Percentiles rank a stretch among this genome's conserved stretches.
These are phyloP conservation scores for Ochropleura leucogaster DNA, from an alignment of 2,888 invertebrate species.

Conservation along the genomic window DNA sequence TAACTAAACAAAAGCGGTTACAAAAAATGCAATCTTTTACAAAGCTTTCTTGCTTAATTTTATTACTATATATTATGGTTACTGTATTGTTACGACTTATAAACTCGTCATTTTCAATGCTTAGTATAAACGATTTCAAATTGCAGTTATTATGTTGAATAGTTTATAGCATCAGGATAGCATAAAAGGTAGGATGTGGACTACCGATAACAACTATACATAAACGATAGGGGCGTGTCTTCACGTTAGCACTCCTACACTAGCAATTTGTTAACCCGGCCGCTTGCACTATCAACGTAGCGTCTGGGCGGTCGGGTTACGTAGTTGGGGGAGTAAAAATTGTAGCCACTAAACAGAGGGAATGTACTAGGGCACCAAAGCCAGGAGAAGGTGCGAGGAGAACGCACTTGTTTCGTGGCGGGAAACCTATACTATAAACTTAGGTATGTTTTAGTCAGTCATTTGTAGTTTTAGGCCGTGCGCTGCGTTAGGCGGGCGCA, in stretches of 20 bases:
- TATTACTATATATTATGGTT: neutral
- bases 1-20: neutral
- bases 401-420: neutral
- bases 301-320: neutral
- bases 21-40: neutral
- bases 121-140: neutral
- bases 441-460: neutral
- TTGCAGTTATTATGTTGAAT: neutral
- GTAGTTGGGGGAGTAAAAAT: neutral
- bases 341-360: conserved; percentile 6
- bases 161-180: conserved; percentile 32
- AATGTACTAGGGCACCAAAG: conserved; percentile 30
- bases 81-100: neutral
- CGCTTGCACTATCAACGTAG: conserved; percentile 18
- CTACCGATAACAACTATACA: conserved; percentile 1
- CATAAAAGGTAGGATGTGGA: conserved; percentile 18
- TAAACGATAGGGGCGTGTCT: conserved; percentile 20
- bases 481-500: no score
- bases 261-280: conserved; percentile 15
- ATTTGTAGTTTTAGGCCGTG: neutral
- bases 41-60: conserved; percentile 2
- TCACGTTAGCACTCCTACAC: conserved; percentile 21
- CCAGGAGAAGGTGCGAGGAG: neutral
- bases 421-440: neutral
- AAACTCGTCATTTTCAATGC: neutral